These are phyloP conservation scores for chimpanzee (Pan troglodytes) DNA, from an alignment of 2,113 vertebrate species.

Conservation along the genomic window NHGRI_mPanTro3-v2.1_pri NC_072420.2:42410501-42411000, in stretches of 20 bases:
- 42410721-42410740: neutral
- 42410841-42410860: neutral
- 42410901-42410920: accelerated
- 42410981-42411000: accelerated
- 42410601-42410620: accelerated
- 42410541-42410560: neutral
- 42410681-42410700: neutral
- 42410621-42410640: neutral
- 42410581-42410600: accelerated
- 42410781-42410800: neutral
- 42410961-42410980: neutral
- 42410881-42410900: neutral
- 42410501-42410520: accelerated
- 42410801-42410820: neutral
- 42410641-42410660: accelerated
- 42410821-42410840: neutral
- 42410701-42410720: accelerated
- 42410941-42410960: neutral
- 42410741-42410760: accelerated
- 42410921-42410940: accelerated
- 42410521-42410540: accelerated
- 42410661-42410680: neutral
- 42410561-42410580: accelerated
- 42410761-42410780: accelerated
- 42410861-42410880: neutral